phyloP scores from a whole-genome alignment of 2,888 invertebrate genomes.

The Oegoconia quadripuncta region DNA sequence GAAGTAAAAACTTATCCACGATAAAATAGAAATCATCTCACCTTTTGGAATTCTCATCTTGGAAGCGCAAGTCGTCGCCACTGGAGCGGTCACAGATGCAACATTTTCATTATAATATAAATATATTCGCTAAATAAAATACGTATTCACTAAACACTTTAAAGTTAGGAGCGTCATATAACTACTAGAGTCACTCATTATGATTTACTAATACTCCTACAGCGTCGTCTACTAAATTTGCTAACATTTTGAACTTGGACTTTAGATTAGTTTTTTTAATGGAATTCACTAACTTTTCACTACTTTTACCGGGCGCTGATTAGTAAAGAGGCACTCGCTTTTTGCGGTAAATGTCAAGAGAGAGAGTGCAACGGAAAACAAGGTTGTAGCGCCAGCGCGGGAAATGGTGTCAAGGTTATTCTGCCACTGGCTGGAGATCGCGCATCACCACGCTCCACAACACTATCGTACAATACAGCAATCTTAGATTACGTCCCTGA shows the following conservation, averaged over 20 bases:
- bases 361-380: slow-evolving; percentile 69
- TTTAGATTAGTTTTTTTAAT: slow-evolving; percentile 11
- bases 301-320: slow-evolving; percentile 39
- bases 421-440: slow-evolving; percentile 55
- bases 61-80: slow-evolving; percentile 36
- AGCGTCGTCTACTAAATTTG: neutral
- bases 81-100: slow-evolving; percentile 45
- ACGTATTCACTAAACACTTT: slow-evolving; percentile 13
- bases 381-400: slow-evolving; percentile 67
- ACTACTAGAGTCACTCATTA: slow-evolving; percentile 5
- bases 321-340: slow-evolving; percentile 46
- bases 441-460: slow-evolving; percentile 30
- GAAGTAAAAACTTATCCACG: neutral
- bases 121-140: slow-evolving; percentile 12
- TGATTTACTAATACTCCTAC: slow-evolving; percentile 2
- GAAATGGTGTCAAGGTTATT: slow-evolving; percentile 75
- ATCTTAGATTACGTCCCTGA: slow-evolving; percentile 17
- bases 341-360: slow-evolving; percentile 66
- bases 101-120: slow-evolving; percentile 35
- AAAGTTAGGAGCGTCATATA: slow-evolving; percentile 5
- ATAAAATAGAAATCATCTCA: slow-evolving; percentile 28
- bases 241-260: slow-evolving; percentile 7
- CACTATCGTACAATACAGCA: slow-evolving; percentile 28
- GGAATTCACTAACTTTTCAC: slow-evolving; percentile 17
- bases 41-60: slow-evolving; percentile 60